These are phyloP conservation scores for Platygyra sinensis DNA, from an alignment of 64 coral and sea anemone genomes.

Conservation along the genomic window DNA sequence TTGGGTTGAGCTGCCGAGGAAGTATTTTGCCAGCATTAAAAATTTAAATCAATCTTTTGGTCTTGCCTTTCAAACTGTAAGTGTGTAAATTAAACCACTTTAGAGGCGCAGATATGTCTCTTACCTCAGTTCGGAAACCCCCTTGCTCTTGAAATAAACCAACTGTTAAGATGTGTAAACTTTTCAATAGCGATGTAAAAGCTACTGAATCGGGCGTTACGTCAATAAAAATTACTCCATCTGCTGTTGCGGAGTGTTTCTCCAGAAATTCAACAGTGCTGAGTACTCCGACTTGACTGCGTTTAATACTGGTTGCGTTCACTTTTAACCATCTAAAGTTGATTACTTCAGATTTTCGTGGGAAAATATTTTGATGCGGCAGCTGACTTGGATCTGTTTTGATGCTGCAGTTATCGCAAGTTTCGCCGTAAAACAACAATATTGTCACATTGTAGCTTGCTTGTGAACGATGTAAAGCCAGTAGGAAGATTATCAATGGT, in stretches of 20 bases:
- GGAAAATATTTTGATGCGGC: neutral
- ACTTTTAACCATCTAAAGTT: neutral
- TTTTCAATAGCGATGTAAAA: neutral
- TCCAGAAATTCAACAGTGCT: neutral
- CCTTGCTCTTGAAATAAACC: slow-evolving; percentile 4
- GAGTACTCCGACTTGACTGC: neutral
- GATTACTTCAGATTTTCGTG: neutral
- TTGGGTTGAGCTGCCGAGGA: neutral
- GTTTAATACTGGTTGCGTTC: neutral
- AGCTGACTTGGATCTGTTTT: neutral
- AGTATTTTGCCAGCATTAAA: neutral
- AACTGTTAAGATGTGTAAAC: neutral
- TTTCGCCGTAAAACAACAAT: neutral
- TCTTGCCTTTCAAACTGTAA: neutral
- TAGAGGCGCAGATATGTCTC: neutral
- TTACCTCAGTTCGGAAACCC: neutral
- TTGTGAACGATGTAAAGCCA: neutral
- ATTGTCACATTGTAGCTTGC: slow-evolving; percentile 6
- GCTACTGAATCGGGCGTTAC: neutral
- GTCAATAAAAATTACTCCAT: neutral
- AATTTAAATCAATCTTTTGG: neutral
- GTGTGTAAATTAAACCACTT: neutral
- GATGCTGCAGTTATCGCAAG: neutral
- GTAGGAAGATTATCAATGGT: neutral
- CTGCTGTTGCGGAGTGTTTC: neutral